Evolutionary conservation across 2,113 vertebrate species (phyloP).

Genomic region (Ameiurus melas): DNA sequence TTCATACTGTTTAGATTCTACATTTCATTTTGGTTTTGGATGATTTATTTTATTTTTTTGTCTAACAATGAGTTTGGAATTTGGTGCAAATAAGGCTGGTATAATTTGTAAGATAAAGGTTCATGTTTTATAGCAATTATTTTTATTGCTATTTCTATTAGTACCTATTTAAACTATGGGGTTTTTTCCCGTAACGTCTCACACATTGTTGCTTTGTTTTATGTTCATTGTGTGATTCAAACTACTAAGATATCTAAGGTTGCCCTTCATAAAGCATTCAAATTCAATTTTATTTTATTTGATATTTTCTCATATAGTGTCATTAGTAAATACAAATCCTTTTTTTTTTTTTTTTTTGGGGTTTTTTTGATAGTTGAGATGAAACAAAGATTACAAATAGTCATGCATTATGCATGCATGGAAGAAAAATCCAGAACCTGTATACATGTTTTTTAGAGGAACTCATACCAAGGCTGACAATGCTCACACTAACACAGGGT

Average conservation of each 20-base stretch:
- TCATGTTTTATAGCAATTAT: background rate
- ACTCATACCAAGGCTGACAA: background rate
- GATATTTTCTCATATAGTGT: background rate
- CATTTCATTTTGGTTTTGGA: background rate
- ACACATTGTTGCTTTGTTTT: background rate
- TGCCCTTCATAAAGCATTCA: background rate
- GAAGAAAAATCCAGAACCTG: background rate
- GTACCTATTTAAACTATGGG: background rate
- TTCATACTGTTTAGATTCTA: background rate
- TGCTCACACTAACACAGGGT: background rate
- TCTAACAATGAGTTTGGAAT: background rate
- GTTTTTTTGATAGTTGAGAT: background rate
- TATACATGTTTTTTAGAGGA: background rate
- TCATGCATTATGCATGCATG: background rate
- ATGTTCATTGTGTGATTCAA: background rate
- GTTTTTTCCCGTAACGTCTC: background rate
- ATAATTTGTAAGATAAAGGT: background rate
- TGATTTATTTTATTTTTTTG: background rate
- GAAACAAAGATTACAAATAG: background rate
- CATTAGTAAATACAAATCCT: background rate
- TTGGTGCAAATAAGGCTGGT: background rate
- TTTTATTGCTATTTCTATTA: too few relatives aligned
- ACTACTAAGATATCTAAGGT: background rate
- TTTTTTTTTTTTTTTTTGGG: background rate
- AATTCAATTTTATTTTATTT: background rate